A percentile compares a stretch with the other conserved stretches of the same genome.
Evolutionary conservation across 2,113 vertebrate species (phyloP).

Genomic region (Tachysurus fulvidraco): DNA sequence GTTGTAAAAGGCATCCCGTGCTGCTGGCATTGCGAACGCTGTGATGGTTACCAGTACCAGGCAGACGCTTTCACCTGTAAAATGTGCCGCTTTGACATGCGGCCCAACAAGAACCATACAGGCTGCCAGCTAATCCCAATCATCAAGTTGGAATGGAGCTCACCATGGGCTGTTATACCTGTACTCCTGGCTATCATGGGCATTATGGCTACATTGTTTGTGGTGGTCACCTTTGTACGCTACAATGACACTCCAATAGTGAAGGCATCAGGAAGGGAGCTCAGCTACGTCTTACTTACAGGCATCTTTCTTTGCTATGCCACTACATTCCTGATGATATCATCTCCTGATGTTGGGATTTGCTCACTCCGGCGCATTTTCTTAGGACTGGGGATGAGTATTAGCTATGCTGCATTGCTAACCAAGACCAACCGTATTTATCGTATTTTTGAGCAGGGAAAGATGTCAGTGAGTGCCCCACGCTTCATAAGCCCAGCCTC

Average conservation of each 20-base stretch:
- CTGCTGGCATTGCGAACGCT: conserved; percentile 78
- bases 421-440: conserved; percentile 79
- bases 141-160: conserved; percentile 77
- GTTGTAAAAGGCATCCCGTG: conserved; percentile 76
- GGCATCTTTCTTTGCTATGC: conserved; percentile 78
- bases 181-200: conserved; percentile 72
- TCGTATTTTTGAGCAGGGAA: conserved; percentile 76
- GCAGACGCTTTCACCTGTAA: conserved; percentile 74
- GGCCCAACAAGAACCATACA: conserved; percentile 75
- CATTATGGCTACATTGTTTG: conserved; percentile 76
- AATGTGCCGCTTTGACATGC: conserved; percentile 75
- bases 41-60: conserved; percentile 78
- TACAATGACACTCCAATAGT: conserved; percentile 78
- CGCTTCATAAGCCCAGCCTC: conserved; percentile 75
- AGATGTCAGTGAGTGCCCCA: conserved; percentile 73
- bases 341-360: conserved; percentile 71
- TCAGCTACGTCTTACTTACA: conserved; percentile 76
- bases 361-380: conserved; percentile 75
- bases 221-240: conserved; percentile 74
- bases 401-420: conserved; percentile 76
- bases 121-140: conserved; percentile 73
- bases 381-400: conserved; percentile 77
- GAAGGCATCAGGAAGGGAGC: conserved; percentile 75
- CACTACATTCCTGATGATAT: conserved; percentile 78
- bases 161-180: conserved; percentile 75